A percentile compares a stretch with the other conserved stretches of the same genome.
These are phyloP conservation scores for Cantharis lateralis DNA, from an alignment of 2,888 invertebrate genomes.

Conservation along the genomic window DNA sequence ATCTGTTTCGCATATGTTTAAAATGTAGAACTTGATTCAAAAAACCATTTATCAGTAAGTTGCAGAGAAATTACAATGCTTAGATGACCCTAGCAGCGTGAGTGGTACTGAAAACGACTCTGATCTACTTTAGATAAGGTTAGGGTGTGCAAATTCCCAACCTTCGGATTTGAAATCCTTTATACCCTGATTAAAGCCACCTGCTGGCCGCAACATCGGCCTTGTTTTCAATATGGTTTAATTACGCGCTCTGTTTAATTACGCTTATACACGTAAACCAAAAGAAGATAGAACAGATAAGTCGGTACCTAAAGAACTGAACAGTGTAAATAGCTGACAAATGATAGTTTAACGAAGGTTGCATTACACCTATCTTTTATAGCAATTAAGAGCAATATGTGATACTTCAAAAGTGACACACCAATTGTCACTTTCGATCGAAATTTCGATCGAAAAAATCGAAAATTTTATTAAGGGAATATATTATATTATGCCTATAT, in stretches of 20 bases:
- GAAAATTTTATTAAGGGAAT: too few relatives aligned
- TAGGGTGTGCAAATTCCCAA: slow-evolving; percentile 38
- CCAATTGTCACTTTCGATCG: too few relatives aligned
- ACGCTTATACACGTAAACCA: slow-evolving; percentile 1
- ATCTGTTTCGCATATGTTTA: not conserved
- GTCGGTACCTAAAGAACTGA: slow-evolving; percentile 4
- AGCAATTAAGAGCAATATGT: slow-evolving; percentile 20
- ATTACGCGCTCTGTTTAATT: slow-evolving; percentile 25
- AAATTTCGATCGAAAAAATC: too few relatives aligned
- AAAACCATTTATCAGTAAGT: not conserved
- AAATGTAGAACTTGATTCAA: not conserved
- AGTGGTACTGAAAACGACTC: slow-evolving; percentile 32
- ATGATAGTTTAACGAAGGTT: slow-evolving; percentile 28
- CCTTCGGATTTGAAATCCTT: slow-evolving; percentile 34
- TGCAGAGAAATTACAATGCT: slow-evolving; percentile 7
- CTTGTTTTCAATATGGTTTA: slow-evolving; percentile 24
- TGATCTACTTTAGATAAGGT: slow-evolving; percentile 38
- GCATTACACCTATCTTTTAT: slow-evolving; percentile 15
- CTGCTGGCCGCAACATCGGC: slow-evolving; percentile 29
- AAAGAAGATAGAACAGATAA: slow-evolving; percentile 8
- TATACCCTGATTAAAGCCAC: slow-evolving; percentile 36
- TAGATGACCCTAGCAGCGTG: slow-evolving; percentile 15
- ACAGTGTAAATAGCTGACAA: slow-evolving; percentile 20
- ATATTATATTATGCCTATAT: not conserved
- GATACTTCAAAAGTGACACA: slow-evolving; percentile 3